Evolutionary conservation across 2,113 vertebrate species (phyloP), one percentile per base, ranked within the genome.

Genomic region (Anguilla japonica): DNA sequence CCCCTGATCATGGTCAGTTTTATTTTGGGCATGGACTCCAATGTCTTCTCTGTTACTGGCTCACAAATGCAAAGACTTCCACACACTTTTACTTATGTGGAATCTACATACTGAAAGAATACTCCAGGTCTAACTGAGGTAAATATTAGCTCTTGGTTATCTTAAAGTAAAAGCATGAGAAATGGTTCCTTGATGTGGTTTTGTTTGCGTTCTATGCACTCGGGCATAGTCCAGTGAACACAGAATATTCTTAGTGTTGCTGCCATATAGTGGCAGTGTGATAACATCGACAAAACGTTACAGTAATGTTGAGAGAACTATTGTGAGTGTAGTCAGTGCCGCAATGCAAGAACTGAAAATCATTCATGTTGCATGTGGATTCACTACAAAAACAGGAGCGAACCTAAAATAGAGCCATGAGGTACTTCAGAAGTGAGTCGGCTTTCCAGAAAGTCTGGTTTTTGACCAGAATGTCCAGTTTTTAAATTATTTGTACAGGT

Each of bases 81-180:
- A 5, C 15, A 46, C 9, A 82, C 41, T 29, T 14, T 53, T 53
- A 6, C 13, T 13, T 13, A 11, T 53, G 1, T 6, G 57, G 22
- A 67, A 13, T 13, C 41, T 81, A 14, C 50, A 11, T 16, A 56
- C 53, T 57, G 81, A 14, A 82, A 43, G 5, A 83, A 39, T n/a
- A 13, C 82, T 57, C 46, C n/a, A 60, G 53, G 56, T 39, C 20
- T 83, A 34, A 9, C 9, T 1, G 11, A 39, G 16, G 56, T 63
- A 83, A 83, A 83, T 83, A 83, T 83, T 83, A 22, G 43, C 82
- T 83, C 46, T 57, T 15, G 13, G 14, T 60, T 16, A 60, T 60
- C 56, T 22, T 1, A 67, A 67, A 67, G 60, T 22, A 67, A 67
- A 60, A 67, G 57, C 57, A 18, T 15, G 15, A 60, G 15, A 60